Evolutionary conservation across 2,888 invertebrate species (phyloP), one percentile per base, ranked within the genome.

Genomic region (Ectemnius cavifrons): DNA sequence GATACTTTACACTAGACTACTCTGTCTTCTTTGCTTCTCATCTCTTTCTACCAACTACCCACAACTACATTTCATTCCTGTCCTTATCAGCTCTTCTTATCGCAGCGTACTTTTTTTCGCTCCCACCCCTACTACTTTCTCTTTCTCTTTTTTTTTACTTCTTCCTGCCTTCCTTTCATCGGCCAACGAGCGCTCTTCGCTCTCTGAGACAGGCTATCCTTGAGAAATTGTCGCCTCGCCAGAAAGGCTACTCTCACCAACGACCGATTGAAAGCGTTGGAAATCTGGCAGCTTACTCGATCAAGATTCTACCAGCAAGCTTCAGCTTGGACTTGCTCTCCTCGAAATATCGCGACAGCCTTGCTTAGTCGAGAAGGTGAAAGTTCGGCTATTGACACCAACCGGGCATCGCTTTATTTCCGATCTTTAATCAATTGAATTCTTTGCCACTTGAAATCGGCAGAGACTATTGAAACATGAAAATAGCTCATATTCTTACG

Each of bases 1-100:
- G 80, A 73, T 75, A 82, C 81, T 84, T 85, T 84, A 84, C 68
- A 78, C 76, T 80, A 46, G 68, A 58, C 75, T 71, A 74, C 77
- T 75, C 80, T 74, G 71, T 23, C 23, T 2, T 23, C 23, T 80
- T 81, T 73, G 65, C 75, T 80, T 67, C 75, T 78, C 71, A 67
- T 74, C 75, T 70, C 71, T 65, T 67, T 20, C 49, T 20, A 37
- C 58, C 45, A 18, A 37, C 59, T 52, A 47, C 23, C 23, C 23
- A 23, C 23, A 23, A 23, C 23, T 23, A 23, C 3, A 23, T 23
- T 28, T 56, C 59, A 13, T 52, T 18, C 13, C 71, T 66, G 16
- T 49, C 20, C 49, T 16, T 47, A 18, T 63, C 16, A 13, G 59
- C 28, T 49, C n/a, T 14, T 16, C 47, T 14, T 45, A 14, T 52